Percentiles rank a stretch among this genome's conserved stretches.
Evolutionary conservation across 2,113 vertebrate genomes (phyloP).

Genomic region (Nothoprocta pentlandii): DNA sequence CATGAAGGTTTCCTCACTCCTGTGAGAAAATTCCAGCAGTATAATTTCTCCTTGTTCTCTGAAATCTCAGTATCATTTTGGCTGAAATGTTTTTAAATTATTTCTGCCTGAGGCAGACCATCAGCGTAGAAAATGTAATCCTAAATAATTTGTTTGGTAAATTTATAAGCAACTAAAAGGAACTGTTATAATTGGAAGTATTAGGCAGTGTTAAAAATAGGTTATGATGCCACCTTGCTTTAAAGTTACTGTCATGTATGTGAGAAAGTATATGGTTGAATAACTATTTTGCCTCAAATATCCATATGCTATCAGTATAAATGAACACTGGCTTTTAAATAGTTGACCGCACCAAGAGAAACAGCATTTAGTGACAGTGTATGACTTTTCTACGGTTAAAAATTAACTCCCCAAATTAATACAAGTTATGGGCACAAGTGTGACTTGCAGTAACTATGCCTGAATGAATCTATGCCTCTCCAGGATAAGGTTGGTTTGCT

Average conservation of each 20-base stretch:
- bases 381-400: background rate
- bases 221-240: slow-evolving; percentile 28
- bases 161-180: background rate
- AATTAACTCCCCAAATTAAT: background rate
- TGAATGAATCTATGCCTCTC: slow-evolving; percentile 6
- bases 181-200: slow-evolving; percentile 2
- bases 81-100: background rate
- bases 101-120: slow-evolving; percentile 22
- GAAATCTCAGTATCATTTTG: background rate
- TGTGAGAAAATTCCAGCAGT: slow-evolving; percentile 22
- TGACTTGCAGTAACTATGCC: background rate
- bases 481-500: background rate
- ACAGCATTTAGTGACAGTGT: background rate
- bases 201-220: slow-evolving; percentile 43
- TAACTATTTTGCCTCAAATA: background rate
- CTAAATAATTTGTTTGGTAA: slow-evolving; percentile 33
- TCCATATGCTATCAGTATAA: background rate
- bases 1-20: background rate
- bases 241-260: slow-evolving; percentile 25
- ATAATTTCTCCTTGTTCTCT: background rate
- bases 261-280: background rate
- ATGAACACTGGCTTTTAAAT: background rate
- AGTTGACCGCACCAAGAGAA: background rate
- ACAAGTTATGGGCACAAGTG: background rate
- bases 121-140: background rate